These are phyloP conservation scores for Urocitellus parryii DNA, from an alignment of 2,113 vertebrate genomes.

Conservation along the genomic window DNA sequence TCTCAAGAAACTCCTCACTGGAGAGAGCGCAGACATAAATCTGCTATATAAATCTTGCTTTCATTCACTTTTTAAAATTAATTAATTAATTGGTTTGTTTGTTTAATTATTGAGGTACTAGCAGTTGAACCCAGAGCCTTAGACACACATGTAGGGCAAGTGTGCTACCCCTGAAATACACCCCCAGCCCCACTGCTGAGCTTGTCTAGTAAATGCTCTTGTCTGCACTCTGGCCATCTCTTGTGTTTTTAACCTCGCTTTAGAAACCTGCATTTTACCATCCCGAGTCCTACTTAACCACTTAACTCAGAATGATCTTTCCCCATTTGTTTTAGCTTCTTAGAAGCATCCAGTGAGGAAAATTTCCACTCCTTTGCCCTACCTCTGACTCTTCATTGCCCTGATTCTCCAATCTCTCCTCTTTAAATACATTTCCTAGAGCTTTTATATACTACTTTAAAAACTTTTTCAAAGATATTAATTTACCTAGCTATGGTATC, in stretches of 20 bases:
- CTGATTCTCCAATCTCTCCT: not conserved
- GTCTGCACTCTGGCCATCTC: not conserved
- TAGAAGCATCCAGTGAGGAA: not conserved
- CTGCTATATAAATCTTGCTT: not conserved
- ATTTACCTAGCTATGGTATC: not conserved
- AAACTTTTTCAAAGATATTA: not conserved
- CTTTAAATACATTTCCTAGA: not conserved
- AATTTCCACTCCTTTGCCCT: not conserved
- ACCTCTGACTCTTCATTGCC: not conserved
- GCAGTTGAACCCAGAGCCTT: no score
- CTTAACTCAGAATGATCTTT: not conserved
- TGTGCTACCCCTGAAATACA: no score
- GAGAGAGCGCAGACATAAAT: not conserved
- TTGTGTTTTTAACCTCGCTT: not conserved
- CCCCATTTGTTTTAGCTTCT: not conserved
- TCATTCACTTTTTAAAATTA: not conserved
- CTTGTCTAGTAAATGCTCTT: not conserved
- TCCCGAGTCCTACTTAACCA: not conserved
- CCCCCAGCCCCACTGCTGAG: not conserved
- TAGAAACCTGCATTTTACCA: not conserved
- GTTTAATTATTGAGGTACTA: no score
- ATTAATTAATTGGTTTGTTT: no score
- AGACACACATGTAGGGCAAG: no score
- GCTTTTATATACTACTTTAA: not conserved
- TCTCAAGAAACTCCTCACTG: not conserved